phyloP scores from a whole-genome alignment of 1,140 invertebrate species.

The Brachionus sp. region DNA sequence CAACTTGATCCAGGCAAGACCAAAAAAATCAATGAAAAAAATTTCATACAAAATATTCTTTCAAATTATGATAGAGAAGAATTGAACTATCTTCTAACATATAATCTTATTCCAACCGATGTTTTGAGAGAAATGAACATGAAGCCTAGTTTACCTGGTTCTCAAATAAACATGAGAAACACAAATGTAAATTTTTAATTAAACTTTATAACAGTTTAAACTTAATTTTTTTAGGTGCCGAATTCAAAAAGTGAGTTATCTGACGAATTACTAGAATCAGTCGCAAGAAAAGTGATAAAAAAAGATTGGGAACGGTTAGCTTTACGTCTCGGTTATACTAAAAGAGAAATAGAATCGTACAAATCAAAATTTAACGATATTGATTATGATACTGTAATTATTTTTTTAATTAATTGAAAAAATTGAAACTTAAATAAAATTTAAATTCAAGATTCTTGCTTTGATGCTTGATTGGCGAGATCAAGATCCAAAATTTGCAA shows the following conservation, averaged over 20 bases:
- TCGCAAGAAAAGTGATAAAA: neutral
- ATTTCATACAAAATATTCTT: constrained; percentile 9
- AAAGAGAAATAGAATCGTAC: neutral
- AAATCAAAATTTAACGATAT: neutral
- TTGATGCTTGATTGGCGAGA: constrained; percentile 24
- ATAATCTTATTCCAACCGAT: constrained; percentile 26
- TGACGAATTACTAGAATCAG: neutral
- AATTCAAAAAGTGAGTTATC: neutral
- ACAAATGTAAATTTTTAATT: neutral
- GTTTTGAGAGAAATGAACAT: neutral
- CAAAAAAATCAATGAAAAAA: neutral
- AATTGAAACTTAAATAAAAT: neutral
- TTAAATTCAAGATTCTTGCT: neutral
- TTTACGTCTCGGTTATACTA: neutral
- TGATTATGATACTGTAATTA: neutral
- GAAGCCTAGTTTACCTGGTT: neutral
- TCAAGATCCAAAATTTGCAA: constrained; percentile 9
- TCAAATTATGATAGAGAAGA: neutral
- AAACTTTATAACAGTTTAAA: neutral
- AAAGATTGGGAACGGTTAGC: constrained; percentile 38
- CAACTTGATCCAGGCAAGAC: constrained; percentile 2
- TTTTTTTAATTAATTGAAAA: neutral
- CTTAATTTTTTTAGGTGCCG: neutral
- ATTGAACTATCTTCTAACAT: neutral
- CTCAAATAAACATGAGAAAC: constrained; percentile 16